Evolutionary conservation across 2,113 vertebrate genomes (phyloP).

Genomic region (Macroglossus sobrinus): DNA sequence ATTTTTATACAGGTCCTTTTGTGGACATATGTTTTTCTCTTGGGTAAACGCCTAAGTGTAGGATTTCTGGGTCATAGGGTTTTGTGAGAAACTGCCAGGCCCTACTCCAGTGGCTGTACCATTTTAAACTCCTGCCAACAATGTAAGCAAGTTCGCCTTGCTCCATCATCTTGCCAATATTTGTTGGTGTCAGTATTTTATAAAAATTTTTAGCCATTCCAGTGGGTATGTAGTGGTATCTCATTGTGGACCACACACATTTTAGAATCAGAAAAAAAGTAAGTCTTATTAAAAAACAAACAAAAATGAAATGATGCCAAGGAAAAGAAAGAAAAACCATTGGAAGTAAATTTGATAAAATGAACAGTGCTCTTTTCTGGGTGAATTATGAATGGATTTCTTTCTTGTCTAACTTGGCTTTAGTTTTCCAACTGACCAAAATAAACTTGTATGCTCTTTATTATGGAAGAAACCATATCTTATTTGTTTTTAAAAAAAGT

Average conservation of each 20-base stretch:
- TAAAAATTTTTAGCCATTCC: not conserved
- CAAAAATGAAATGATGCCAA: not conserved
- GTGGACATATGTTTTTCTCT: not conserved
- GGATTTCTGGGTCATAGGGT: not conserved
- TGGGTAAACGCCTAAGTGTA: not conserved
- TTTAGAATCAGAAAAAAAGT: constrained; percentile 12
- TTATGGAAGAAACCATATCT: not conserved
- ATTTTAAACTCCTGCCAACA: not conserved
- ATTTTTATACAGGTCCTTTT: not conserved
- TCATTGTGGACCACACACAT: not conserved
- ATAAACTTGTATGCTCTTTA: not conserved
- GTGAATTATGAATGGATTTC: not conserved
- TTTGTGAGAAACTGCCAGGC: constrained; percentile 3
- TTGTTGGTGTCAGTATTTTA: not conserved
- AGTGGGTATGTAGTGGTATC: not conserved
- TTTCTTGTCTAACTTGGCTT: not conserved
- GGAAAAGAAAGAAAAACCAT: not conserved
- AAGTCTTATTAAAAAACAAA: not conserved
- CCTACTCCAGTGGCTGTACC: not conserved
- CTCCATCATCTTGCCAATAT: not conserved
- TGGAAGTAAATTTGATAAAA: not conserved
- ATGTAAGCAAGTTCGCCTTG: not conserved
- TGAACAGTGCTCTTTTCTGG: not conserved
- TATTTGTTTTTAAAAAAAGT: not conserved
- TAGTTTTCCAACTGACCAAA: not conserved